Conservation (phyloP, 2,113 vertebrate genomes). For the Gallinago paraguaiae region DNA sequence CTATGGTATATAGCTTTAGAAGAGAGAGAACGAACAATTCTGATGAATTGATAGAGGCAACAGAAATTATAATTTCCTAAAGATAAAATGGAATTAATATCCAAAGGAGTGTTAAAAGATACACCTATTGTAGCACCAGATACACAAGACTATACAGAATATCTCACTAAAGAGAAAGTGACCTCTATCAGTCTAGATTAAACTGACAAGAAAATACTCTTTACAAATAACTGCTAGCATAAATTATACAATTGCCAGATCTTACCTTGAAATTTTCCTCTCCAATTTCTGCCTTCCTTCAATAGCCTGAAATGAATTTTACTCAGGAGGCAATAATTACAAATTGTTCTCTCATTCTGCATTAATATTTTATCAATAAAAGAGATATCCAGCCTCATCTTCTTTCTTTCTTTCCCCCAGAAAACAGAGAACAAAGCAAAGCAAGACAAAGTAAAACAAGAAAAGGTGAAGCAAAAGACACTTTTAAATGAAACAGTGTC, state of each 20-base stretch:
- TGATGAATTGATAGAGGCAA: conserved; percentile 23
- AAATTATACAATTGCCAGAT: background rate
- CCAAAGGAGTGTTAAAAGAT: background rate
- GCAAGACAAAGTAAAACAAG: background rate
- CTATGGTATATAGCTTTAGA: background rate
- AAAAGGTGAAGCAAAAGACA: background rate
- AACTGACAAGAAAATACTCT: background rate
- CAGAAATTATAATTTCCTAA: conserved; percentile 39
- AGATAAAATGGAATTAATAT: conserved; percentile 37
- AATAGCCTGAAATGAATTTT: background rate
- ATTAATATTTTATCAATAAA: background rate
- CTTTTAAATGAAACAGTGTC: background rate
- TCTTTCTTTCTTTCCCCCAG: background rate
- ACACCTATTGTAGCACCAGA: background rate
- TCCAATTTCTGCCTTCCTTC: background rate
- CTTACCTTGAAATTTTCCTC: background rate
- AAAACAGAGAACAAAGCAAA: background rate
- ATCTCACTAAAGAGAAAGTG: background rate
- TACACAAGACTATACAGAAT: background rate
- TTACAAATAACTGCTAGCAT: background rate
- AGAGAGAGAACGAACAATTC: background rate
- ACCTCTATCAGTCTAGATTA: background rate
- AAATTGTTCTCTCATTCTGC: background rate
- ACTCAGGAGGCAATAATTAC: background rate
- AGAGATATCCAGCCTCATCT: background rate